Evolutionary conservation across 1,140 invertebrate species (phyloP).

Genomic region (Stratiolaelaps scimitus): DNA sequence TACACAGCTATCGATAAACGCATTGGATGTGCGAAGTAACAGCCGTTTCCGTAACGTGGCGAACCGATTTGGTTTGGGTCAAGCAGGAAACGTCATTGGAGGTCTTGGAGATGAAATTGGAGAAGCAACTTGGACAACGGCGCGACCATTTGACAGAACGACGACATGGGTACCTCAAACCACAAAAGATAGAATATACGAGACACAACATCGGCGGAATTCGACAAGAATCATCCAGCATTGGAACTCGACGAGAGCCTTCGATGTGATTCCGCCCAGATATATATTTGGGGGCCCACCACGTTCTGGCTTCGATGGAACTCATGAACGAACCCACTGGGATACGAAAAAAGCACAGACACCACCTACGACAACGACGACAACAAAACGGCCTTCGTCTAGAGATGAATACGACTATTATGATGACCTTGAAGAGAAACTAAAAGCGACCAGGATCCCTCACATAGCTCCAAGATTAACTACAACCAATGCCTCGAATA

Average conservation of each 20-base stretch:
- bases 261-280: background rate
- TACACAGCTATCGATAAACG: too few species aligned
- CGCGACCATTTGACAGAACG: background rate
- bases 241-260: background rate
- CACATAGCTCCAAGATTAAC: too few species aligned
- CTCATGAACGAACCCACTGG: background rate
- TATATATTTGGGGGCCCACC: background rate
- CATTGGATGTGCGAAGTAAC: too few species aligned
- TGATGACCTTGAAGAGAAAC: conserved; percentile 3
- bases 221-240: background rate
- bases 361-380: background rate
- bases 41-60: background rate
- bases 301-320: conserved; percentile 2
- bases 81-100: background rate
- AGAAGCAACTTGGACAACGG: background rate
- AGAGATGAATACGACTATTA: conserved; percentile 26
- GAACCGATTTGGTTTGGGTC: background rate
- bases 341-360: background rate
- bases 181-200: conserved; percentile 1
- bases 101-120: background rate
- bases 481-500: too few species aligned
- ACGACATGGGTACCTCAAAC: conserved; percentile 11
- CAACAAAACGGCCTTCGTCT: background rate
- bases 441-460: background rate
- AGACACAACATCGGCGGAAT: background rate